Evolutionary conservation across 2,888 invertebrate genomes (phyloP).

Genomic region (Galerucella nymphaeae): DNA sequence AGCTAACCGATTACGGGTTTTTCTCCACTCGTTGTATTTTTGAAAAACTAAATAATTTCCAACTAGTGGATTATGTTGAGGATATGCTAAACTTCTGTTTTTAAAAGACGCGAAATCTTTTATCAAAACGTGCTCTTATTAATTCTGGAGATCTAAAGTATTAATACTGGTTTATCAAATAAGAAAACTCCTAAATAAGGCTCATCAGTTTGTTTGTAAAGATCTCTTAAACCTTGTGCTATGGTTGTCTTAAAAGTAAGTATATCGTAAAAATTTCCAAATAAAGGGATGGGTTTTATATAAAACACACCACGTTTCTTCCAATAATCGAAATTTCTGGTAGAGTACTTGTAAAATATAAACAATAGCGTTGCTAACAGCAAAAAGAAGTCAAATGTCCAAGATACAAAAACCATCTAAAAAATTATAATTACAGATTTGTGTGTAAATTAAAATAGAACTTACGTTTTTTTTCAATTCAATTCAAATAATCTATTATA

Average conservation of each 20-base stretch:
- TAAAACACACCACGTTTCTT: constrained; percentile 47
- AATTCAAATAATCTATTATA: too few species aligned
- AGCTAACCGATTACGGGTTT: constrained; percentile 66
- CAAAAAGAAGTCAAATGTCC: constrained; percentile 25
- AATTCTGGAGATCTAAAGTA: constrained; percentile 65
- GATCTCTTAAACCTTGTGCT: constrained; percentile 36
- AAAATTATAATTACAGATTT: constrained; percentile 4
- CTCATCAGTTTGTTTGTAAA: constrained; percentile 41
- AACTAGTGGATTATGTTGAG: constrained; percentile 61
- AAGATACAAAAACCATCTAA: constrained; percentile 36
- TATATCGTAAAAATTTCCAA: constrained; percentile 50
- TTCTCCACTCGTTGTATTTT: constrained; percentile 68
- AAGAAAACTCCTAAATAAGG: constrained; percentile 66
- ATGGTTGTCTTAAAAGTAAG: constrained; percentile 36
- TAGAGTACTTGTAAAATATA: constrained; percentile 47
- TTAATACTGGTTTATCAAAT: constrained; percentile 65
- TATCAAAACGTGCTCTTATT: constrained; percentile 65
- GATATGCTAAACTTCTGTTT: constrained; percentile 57
- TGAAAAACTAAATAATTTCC: constrained; percentile 63
- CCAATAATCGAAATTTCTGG: constrained; percentile 53
- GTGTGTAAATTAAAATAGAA: too few species aligned
- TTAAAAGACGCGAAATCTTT: constrained; percentile 66
- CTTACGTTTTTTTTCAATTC: too few species aligned
- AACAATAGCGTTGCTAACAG: background rate
- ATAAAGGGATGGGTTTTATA: constrained; percentile 49